Base-by-base conservation (phyloP, 2,888 invertebrate genomes). In the Torymus texanus region DNA sequence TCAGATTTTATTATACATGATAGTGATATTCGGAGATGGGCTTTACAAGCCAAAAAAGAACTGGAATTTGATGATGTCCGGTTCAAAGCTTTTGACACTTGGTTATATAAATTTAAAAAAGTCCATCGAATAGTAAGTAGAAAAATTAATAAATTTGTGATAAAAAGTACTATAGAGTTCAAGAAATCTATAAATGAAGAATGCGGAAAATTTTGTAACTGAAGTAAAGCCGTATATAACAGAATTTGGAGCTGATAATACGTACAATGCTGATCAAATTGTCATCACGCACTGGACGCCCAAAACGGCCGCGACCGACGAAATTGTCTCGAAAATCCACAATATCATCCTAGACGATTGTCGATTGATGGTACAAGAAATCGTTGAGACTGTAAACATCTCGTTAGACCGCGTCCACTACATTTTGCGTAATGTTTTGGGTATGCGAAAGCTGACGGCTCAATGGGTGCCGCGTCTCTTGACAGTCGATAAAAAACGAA, bases 51-150 rank as follows among this genome's bases (percentile, higher is more conserved):
- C 16, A 16, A 63, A 29, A 66, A 50, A 59, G 66, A 72, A 65
- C 13, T 78, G 51, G 61, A 14, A 55, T 18, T 56, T 2, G 13
- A 56, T 3, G 55, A 58, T 50, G 59, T 68, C 41, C 12, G 63
- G 1, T 71, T 79, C 29, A 14, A 50, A 65, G 66, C 62, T 58
- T 71, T 70, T 21, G 67, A 59, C 24, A 24, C 11, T 29, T 79
- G 75, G 61, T 29, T 79, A n/a, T 21, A 8, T 0, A 13, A 16
- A 51, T 66, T 68, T 24, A 72, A 78, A 63, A 55, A 78, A 18
- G 50, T 55, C n/a, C 68, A 77, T 63, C 18, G 77, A n/a, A 65
- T 71, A 24, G 70, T 71, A 16, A 68, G 56, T 14, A 71, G 75
- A 58, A 67, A 79, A 41, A 66, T n/a, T n/a, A n/a, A n/a, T n/a